phyloP scores from a whole-genome alignment of 2,797 vertebrate genomes.

The Tympanoctomys barrerae region DNA sequence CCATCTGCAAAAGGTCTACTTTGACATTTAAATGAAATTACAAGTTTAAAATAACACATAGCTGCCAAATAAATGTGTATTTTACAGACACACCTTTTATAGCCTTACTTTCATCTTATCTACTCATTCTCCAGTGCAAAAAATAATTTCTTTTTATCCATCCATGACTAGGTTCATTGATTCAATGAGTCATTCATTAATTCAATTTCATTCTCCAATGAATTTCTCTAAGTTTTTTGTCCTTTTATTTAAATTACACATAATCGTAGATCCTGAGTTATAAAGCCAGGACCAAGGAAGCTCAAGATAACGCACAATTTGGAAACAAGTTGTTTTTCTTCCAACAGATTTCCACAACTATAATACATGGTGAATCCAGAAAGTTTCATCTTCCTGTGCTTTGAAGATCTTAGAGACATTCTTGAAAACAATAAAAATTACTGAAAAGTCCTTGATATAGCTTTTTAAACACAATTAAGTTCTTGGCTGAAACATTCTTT shows the following conservation, averaged over 20 bases:
- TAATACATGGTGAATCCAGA: neutral
- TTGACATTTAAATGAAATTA: conserved; percentile 46
- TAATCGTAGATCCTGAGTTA: neutral
- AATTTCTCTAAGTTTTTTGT: neutral
- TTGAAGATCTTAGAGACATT: conserved; percentile 5
- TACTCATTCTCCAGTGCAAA: neutral
- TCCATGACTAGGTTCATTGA: neutral
- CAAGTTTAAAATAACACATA: neutral
- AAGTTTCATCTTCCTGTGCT: neutral
- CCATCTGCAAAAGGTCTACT: neutral
- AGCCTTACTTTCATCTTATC: neutral
- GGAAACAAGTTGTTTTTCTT: neutral
- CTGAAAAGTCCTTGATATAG: neutral
- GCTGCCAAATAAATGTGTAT: neutral
- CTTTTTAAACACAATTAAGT: conserved; percentile 43
- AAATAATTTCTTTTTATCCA: conserved; percentile 15
- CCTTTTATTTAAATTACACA: conserved; percentile 36
- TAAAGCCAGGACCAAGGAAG: neutral
- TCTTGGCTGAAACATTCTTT: neutral
- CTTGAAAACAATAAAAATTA: conserved; percentile 35
- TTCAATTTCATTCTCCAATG: neutral
- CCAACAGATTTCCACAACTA: neutral
- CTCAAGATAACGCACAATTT: neutral
- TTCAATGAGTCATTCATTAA: conserved; percentile 17
- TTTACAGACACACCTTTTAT: conserved; percentile 8